Evolutionary conservation across 1,140 invertebrate species (phyloP), one percentile per base, ranked within the genome.

Genomic region (Atta cephalotes): DNA sequence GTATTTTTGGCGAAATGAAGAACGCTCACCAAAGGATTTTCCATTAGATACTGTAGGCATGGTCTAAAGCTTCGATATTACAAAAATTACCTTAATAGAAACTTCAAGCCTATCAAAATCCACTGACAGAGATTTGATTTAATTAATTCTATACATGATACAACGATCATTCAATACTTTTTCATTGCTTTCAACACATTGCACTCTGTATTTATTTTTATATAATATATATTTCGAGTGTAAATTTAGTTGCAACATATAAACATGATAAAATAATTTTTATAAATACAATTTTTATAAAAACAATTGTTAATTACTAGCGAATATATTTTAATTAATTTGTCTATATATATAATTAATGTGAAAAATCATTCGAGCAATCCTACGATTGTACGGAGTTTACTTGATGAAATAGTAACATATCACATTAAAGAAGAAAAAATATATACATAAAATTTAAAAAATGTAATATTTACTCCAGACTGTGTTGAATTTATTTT

Each of bases 1-100:
- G 58, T 78, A 45, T 45, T 65, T 78, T 78, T 25, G 35, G 21
- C 21, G 58, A 31, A 49, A 65, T 78, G 28, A 77, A 45, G 58
- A 45, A 18, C 12, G 10, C 25, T n/a, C 21, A 16, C 18, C 18
- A 25, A 21, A 45, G 65, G 25, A 35, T 78, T 78, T 65, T 65
- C 35, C 5, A 68, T 68, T 21, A 68, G 65, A 4, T 18, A 1
- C 10, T 21, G 10, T 21, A 68, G n/a, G 10, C 7, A 9, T 18
- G 5, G 53, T 35, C 12, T 21, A 35, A 58, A 21, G 10, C n/a
- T 68, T 68, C 35, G 18, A 68, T 68, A 68, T 68, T 68, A 2
- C 12, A 14, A 12, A 45, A 2, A 14, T 68, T n/a, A 5, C 5
- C 16, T 14, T 68, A 68, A 45, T 21, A 68, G 9, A 68, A 9